Evolutionary conservation across 2,113 vertebrate genomes (phyloP).

Genomic region (Pithys albifrons): DNA sequence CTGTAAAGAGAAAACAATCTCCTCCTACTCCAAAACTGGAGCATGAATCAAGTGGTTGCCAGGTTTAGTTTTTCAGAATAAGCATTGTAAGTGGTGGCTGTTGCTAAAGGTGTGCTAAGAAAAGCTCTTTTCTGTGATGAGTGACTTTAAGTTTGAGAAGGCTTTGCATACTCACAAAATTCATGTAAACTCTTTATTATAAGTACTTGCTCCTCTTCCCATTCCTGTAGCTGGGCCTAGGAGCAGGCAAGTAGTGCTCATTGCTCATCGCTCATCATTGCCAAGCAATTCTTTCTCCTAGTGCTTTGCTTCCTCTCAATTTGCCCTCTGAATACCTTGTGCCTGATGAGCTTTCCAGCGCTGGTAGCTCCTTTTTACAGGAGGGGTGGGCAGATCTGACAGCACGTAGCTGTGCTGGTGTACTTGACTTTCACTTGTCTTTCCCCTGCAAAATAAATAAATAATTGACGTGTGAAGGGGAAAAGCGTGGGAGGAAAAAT

Average conservation of each 20-base stretch:
- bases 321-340: neutral
- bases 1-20: neutral
- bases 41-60: neutral
- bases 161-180: neutral
- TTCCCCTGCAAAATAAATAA: conserved; percentile 60
- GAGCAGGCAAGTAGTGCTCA: neutral
- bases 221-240: neutral
- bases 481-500: conserved; percentile 75
- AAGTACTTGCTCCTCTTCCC: neutral
- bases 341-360: neutral
- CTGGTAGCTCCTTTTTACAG: neutral
- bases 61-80: conserved; percentile 23
- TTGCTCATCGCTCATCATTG: neutral
- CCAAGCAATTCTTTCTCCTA: neutral
- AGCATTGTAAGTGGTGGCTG: neutral
- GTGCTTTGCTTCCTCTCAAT: neutral
- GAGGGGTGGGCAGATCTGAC: neutral
- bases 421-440: conserved; percentile 65
- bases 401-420: conserved; percentile 34
- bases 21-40: neutral
- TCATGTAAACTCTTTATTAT: rapidly evolving
- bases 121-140: neutral
- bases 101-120: conserved; percentile 9
- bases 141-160: neutral
- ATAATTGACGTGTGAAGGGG: conserved; percentile 54